phyloP scores from a whole-genome alignment of 2,888 invertebrate species.

The Lasioglossum lativentre region DNA sequence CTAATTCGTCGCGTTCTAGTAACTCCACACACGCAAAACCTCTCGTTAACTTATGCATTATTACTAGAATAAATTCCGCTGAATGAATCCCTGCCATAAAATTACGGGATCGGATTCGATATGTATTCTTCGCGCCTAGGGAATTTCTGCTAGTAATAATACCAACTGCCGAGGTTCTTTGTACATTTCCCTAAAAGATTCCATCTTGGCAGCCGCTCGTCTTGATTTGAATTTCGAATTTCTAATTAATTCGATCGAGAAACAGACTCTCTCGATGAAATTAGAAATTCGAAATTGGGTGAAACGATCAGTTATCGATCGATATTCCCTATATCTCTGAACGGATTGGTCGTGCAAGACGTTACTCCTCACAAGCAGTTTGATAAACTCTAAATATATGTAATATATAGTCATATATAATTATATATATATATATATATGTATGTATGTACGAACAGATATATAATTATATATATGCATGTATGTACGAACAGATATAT shows the following conservation, averaged over 20 bases:
- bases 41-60: background rate
- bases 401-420: constrained; percentile 62
- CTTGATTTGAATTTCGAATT: constrained; percentile 29
- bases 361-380: constrained; percentile 77
- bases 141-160: background rate
- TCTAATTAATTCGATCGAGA: constrained; percentile 32
- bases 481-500: constrained; percentile 69
- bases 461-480: constrained; percentile 63
- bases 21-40: constrained; percentile 5
- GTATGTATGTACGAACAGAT: constrained; percentile 65
- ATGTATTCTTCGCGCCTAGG: background rate
- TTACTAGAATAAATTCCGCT: background rate
- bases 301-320: constrained; percentile 28
- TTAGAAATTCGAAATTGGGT: constrained; percentile 8
- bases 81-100: background rate
- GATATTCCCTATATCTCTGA: constrained; percentile 10
- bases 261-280: background rate
- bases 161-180: background rate
- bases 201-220: constrained; percentile 34
- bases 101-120: background rate
- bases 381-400: constrained; percentile 81
- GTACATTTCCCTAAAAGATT: constrained; percentile 7
- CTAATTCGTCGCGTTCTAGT: constrained; percentile 37
- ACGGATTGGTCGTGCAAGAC: constrained; percentile 62
- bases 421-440: constrained; percentile 68